Percentiles rank a stretch among this genome's conserved stretches.
Conservation (phyloP, 2,113 vertebrate species). For the Strix uralensis region DNA sequence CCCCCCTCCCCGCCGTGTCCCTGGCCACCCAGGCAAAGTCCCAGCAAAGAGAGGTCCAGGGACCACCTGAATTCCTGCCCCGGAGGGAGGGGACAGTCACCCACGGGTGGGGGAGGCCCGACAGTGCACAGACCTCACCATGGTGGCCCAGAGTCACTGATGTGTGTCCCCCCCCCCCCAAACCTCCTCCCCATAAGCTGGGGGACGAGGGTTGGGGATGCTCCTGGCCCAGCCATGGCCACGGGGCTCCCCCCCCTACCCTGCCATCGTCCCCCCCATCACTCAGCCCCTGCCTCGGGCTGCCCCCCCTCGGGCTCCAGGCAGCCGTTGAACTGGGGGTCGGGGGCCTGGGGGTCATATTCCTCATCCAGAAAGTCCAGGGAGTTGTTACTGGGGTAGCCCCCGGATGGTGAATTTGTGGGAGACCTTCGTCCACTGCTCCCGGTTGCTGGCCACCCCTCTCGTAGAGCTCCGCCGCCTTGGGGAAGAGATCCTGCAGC, state of each 20-base stretch:
- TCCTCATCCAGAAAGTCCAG: constrained; percentile 97
- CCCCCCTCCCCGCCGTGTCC: background rate
- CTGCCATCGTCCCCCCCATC: background rate
- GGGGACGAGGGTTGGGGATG: background rate
- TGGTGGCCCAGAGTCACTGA: background rate
- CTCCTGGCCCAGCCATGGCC: background rate
- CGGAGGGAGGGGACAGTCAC: background rate
- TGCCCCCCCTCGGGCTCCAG: constrained; percentile 67
- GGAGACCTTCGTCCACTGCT: constrained; percentile 96
- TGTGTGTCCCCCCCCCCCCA: background rate
- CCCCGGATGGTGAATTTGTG: constrained; percentile 97
- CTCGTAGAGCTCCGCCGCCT: constrained; percentile 86
- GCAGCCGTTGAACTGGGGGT: constrained; percentile 87
- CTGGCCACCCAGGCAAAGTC: background rate
- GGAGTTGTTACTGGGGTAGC: constrained; percentile 94
- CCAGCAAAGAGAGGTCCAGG: background rate
- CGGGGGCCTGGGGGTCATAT: constrained; percentile 85
- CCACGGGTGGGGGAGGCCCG: background rate
- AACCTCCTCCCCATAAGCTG: background rate
- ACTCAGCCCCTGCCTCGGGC: background rate
- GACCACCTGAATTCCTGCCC: background rate
- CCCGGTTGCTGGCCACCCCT: constrained; percentile 89
- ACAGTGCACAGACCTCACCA: background rate
- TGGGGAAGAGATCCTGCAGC: constrained; percentile 90
- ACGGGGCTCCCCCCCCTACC: background rate